A percentile compares a stretch with the other conserved stretches of the same genome.
Evolutionary conservation across 2,888 invertebrate genomes (phyloP).

Genomic region (Caenorhabditis macrosperma): DNA sequence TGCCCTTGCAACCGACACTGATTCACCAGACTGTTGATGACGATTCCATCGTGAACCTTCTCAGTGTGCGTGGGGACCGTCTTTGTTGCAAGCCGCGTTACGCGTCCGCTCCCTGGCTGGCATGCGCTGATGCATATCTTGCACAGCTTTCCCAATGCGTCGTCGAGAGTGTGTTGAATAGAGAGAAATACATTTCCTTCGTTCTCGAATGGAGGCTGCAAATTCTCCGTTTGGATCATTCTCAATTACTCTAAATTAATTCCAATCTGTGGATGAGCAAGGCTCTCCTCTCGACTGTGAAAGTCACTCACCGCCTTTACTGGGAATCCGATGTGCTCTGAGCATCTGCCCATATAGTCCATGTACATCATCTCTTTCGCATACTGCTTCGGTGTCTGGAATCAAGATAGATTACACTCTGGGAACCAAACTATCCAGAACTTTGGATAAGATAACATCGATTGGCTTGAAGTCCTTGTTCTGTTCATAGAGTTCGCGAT

Average conservation of each 20-base stretch:
- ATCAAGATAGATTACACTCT: neutral
- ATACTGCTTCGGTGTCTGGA: neutral
- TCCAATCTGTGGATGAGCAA: too few species aligned
- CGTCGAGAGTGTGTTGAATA: neutral
- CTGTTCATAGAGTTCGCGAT: too few species aligned
- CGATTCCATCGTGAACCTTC: too few species aligned
- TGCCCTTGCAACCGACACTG: too few species aligned
- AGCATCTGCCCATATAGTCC: neutral
- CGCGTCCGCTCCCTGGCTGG: neutral
- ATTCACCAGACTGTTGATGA: neutral
- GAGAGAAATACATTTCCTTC: neutral
- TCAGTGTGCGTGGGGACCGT: too few species aligned
- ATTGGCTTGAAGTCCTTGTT: too few species aligned
- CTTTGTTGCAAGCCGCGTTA: too few species aligned
- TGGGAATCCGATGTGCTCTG: neutral
- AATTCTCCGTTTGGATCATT: neutral
- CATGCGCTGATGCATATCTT: neutral
- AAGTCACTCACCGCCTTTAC: neutral
- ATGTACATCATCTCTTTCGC: neutral
- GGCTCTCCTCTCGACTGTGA: too few species aligned
- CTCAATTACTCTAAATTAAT: neutral
- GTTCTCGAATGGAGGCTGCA: neutral
- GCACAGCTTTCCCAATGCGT: neutral
- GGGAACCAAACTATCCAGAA: too few species aligned
- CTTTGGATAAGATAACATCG: too few species aligned